A percentile compares a stretch with the other conserved stretches of the same genome.
Conservation (phyloP, 1,140 invertebrate species). For the Drosophila punjabiensis region DNA sequence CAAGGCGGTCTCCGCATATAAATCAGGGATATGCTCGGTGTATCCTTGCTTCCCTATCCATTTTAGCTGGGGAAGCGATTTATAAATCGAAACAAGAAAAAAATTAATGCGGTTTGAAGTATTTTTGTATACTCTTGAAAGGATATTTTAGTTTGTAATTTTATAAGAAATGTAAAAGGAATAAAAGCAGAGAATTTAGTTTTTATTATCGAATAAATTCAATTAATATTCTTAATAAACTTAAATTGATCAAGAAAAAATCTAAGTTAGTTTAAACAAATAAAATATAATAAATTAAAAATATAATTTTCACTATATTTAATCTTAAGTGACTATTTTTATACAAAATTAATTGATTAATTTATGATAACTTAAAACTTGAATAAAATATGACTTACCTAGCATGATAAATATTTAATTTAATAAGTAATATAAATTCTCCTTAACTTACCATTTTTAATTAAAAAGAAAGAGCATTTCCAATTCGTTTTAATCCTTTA, state of each 20-base stretch:
- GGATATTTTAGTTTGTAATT: background rate
- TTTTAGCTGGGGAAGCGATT: background rate
- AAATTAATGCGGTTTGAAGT: background rate
- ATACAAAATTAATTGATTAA: no score
- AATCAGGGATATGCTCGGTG: slow-evolving; percentile 53
- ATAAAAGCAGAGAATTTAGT: no score
- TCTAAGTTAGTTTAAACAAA: no score
- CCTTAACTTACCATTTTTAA: no score
- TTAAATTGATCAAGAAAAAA: no score
- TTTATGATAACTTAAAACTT: background rate
- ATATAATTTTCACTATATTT: no score
- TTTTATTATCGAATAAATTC: no score
- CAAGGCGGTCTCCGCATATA: slow-evolving; percentile 58
- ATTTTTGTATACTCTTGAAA: background rate
- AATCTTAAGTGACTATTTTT: no score
- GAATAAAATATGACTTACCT: background rate
- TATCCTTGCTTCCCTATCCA: background rate
- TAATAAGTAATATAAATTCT: no score
- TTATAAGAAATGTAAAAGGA: no score
- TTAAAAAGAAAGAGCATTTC: slow-evolving; percentile 15
- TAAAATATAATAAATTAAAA: no score
- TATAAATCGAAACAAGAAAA: background rate
- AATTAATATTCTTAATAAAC: no score
- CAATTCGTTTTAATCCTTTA: slow-evolving; percentile 2
- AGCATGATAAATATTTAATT: background rate